phyloP scores from a whole-genome alignment of 2,113 vertebrate species.

The Otis tarda region DNA sequence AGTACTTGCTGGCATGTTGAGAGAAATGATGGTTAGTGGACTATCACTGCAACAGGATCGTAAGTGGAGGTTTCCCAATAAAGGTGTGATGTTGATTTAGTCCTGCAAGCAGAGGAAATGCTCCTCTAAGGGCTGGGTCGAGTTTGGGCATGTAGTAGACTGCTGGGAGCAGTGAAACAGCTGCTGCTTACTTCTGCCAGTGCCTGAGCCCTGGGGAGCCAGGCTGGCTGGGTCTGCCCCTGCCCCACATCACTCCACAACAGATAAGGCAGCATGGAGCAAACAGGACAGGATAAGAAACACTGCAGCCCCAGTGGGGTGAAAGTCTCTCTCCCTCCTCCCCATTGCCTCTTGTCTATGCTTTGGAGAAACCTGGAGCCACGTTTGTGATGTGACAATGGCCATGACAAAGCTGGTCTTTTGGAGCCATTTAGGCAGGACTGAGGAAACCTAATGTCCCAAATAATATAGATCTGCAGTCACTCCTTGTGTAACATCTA shows the following conservation, averaged over 20 bases:
- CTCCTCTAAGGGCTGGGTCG: neutral
- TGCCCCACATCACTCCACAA: fast-evolving
- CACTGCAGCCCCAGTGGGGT: fast-evolving
- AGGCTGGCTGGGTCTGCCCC: neutral
- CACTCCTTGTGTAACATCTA: neutral
- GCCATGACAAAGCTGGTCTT: neutral
- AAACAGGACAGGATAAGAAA: fast-evolving
- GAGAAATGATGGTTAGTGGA: neutral
- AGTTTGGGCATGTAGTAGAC: neutral
- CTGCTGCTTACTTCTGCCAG: neutral
- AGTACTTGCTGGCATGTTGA: neutral
- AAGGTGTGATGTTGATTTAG: neutral
- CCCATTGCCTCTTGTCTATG: fast-evolving
- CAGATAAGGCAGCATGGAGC: neutral
- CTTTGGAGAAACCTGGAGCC: neutral
- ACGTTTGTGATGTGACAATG: neutral
- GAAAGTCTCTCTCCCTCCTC: neutral
- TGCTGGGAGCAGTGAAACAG: neutral
- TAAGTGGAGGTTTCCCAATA: neutral
- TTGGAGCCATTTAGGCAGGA: neutral
- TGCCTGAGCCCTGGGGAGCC: neutral
- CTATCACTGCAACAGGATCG: neutral
- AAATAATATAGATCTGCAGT: neutral
- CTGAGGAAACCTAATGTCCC: neutral
- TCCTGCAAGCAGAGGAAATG: neutral